A percentile compares a stretch with the other conserved stretches of the same genome.
Evolutionary conservation across 2,888 invertebrate species (phyloP).

Genomic region (Papilio gigon): DNA sequence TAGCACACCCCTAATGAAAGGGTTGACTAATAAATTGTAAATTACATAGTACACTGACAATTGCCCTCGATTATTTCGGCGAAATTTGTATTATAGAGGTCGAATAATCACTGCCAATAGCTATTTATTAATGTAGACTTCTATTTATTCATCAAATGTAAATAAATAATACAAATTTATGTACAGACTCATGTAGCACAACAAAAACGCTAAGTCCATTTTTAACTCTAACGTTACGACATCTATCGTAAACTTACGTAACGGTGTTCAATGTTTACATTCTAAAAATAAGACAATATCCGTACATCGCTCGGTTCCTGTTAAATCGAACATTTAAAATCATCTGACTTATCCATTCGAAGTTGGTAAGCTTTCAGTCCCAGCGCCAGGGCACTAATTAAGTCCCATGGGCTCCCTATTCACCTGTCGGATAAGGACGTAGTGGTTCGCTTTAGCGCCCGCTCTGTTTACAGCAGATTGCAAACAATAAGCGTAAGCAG

Average conservation of each 20-base stretch:
- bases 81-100: conserved; percentile 46
- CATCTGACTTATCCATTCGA: conserved; percentile 41
- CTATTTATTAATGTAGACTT: neutral
- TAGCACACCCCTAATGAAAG: conserved; percentile 46
- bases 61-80: conserved; percentile 49
- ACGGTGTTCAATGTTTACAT: neutral
- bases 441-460: conserved; percentile 4
- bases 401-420: conserved; percentile 48
- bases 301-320: no score
- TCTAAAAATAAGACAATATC: neutral
- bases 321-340: conserved; percentile 40
- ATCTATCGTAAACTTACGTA: neutral
- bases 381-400: conserved; percentile 50
- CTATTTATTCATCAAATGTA: no score
- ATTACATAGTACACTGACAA: conserved; percentile 49
- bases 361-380: conserved; percentile 43
- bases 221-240: neutral
- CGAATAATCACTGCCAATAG: conserved; percentile 45
- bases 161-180: no score
- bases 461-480: neutral
- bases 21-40: conserved; percentile 44
- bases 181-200: neutral
- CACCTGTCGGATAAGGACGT: conserved; percentile 50
- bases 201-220: neutral
- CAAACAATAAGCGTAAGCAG: neutral